Evolutionary conservation across 2,113 vertebrate genomes (phyloP).

Genomic region (Phylloscopus whistleri): DNA sequence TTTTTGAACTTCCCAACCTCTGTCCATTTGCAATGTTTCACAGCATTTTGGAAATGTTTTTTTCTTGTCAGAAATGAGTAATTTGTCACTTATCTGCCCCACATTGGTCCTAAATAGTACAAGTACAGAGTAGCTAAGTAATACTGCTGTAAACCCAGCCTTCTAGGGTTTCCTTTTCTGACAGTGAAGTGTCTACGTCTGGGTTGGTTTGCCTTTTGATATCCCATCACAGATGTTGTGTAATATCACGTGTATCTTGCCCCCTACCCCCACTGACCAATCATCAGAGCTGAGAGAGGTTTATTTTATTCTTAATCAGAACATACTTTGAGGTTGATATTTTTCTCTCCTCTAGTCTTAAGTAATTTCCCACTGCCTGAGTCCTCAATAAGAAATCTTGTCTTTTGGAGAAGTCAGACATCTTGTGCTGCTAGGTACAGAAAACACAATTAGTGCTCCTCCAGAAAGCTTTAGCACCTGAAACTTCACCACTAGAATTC

Average conservation of each 20-base stretch:
- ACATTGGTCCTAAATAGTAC: background rate
- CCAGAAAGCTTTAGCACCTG: background rate
- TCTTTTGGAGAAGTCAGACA: background rate
- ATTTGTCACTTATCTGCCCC: background rate
- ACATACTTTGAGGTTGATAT: background rate
- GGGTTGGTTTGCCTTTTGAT: background rate
- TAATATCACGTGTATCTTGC: background rate
- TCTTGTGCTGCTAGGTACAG: background rate
- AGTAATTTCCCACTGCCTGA: background rate
- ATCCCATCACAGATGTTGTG: background rate
- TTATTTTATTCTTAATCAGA: background rate
- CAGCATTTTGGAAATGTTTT: background rate
- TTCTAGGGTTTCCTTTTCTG: background rate
- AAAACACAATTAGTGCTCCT: background rate
- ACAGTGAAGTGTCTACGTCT: fast-evolving
- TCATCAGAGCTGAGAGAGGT: background rate
- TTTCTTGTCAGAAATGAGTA: background rate
- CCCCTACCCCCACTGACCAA: background rate
- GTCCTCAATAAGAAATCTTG: background rate
- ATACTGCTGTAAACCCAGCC: background rate
- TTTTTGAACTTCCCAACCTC: background rate
- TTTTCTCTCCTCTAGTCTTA: background rate
- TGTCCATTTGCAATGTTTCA: background rate
- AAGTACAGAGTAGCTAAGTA: background rate
- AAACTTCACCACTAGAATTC: background rate